Percentiles rank a stretch among this genome's conserved stretches.
Conservation (phyloP, 2,113 vertebrate genomes). For the Muscicapa adusta region DNA sequence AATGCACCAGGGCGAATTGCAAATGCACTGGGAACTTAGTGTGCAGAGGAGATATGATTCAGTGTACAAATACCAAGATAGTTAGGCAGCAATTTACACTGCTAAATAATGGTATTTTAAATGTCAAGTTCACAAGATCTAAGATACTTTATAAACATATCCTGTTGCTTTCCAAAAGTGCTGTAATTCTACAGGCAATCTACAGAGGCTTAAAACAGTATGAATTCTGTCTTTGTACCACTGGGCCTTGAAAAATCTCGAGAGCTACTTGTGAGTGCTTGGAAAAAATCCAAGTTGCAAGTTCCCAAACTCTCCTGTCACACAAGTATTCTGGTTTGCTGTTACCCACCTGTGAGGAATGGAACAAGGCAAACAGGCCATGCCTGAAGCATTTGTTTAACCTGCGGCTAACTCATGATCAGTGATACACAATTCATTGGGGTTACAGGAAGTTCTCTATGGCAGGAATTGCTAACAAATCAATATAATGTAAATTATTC, state of each 20-base stretch:
- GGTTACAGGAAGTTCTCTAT: background rate
- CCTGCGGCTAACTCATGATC: background rate
- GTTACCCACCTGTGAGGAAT: background rate
- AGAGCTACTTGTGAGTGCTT: background rate
- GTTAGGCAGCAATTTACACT: background rate
- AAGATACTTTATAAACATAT: background rate
- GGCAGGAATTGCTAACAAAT: background rate
- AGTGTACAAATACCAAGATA: background rate
- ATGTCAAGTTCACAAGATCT: background rate
- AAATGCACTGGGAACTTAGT: background rate
- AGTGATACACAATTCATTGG: background rate
- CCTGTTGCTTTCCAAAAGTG: background rate
- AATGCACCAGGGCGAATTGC: background rate
- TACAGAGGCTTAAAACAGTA: background rate
- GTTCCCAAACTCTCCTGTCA: background rate
- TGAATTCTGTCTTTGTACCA: background rate
- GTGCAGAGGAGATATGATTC: background rate
- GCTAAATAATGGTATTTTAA: background rate
- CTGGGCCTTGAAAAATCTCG: background rate
- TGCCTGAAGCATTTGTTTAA: background rate
- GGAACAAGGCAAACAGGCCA: background rate
- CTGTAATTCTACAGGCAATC: background rate
- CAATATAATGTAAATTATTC: background rate
- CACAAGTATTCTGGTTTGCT: background rate
- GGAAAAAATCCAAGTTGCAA: background rate